Evolutionary conservation across 1,140 invertebrate genomes (phyloP), one percentile per base, ranked within the genome.

Genomic region (Rhopalosiphum maidis): DNA sequence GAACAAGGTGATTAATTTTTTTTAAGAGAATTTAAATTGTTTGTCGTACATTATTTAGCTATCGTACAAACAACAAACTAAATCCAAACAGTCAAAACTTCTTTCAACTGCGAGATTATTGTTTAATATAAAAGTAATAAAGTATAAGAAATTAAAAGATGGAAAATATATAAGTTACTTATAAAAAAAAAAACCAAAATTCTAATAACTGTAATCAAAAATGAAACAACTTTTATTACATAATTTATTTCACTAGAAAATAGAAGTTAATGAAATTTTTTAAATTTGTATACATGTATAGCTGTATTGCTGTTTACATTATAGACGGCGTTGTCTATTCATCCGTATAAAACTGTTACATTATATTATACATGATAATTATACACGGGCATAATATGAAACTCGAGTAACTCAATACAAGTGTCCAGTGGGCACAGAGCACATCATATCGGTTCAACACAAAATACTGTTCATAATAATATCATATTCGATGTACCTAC

Each of bases 371-470:
- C 25, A 21, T 25, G 11, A 48, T 87, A 35, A 55, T 89, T 25
- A 25, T 15, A 46, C 2, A 35, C 11, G 41, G 46, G 43, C 21
- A 0, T n/a, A 41, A 41, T 41, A 90, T 55, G 41, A 90, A 90
- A 90, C 25, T 21, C 15, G 89, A 90, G 89, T 90, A 90, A 90
- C 89, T 68, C 54, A 90, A 90, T 90, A 43, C 55, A 43, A 68
- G 23, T 60, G 25, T 3, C 25, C 43, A 35, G 48, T 51, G 1
- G 48, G 18, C 30, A 48, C 11, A 30, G 11, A 41, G 37, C 51
- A 60, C 46, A 35, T 22, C 30, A 25, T 60, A 43, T 90, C 37
- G 25, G 5, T 43, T 60, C 18, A 43, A 68, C 15, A 30, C 35
- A 68, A 68, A 68, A 68, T 41, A 46, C 15, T 51, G n/a, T 35